These are phyloP conservation scores for Laticauda laticaudata DNA, from an alignment of 2,113 vertebrate genomes.

Conservation along the genomic window DNA sequence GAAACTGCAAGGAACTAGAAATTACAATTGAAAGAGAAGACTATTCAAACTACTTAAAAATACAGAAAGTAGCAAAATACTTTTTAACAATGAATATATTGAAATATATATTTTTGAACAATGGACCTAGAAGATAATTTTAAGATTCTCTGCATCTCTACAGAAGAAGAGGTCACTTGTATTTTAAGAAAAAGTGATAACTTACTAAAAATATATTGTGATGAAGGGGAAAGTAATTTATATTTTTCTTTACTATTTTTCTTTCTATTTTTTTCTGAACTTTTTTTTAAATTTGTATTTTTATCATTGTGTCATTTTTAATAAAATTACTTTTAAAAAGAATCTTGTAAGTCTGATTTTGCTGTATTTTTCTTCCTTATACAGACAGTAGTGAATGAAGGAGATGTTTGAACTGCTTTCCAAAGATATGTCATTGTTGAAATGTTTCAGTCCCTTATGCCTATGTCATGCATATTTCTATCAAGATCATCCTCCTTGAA, in stretches of 20 bases:
- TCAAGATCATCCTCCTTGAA: not conserved
- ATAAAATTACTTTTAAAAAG: not conserved
- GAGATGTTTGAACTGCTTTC: not conserved
- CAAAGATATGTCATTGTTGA: not conserved
- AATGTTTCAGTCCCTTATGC: not conserved
- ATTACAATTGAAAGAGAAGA: no score
- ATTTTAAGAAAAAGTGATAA: not conserved
- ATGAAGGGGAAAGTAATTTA: not conserved
- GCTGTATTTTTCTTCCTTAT: not conserved
- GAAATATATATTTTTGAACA: not conserved
- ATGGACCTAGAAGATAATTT: not conserved
- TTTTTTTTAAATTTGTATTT: not conserved
- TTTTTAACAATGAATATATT: not conserved
- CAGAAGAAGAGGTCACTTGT: not conserved
- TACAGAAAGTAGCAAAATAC: not conserved
- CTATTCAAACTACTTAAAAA: not conserved
- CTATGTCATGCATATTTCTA: not conserved
- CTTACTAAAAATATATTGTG: not conserved
- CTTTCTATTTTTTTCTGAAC: not conserved
- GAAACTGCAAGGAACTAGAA: no score
- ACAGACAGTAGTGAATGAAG: not conserved
- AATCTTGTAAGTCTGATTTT: not conserved
- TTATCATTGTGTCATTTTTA: not conserved
- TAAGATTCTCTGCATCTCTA: not conserved
- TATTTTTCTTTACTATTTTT: not conserved